Percentiles rank a stretch among this genome's conserved stretches.
phyloP scores from a whole-genome alignment of 2,113 vertebrate species.

The Otocyon megalotis region DNA sequence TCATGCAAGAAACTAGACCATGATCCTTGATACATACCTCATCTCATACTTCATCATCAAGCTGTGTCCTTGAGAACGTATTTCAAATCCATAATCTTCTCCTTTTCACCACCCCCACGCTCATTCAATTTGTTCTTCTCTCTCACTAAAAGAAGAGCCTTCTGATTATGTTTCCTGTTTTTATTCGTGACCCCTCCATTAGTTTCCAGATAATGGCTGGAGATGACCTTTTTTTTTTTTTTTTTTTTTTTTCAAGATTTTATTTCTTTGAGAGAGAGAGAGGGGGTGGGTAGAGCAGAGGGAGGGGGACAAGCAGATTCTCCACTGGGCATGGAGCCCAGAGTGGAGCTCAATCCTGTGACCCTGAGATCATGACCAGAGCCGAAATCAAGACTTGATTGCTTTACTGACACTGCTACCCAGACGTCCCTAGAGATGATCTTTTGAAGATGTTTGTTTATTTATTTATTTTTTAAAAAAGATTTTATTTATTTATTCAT shows the following conservation, averaged over 20 bases:
- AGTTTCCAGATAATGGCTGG: background rate
- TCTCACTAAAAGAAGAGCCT: background rate
- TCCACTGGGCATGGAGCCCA: too few species aligned
- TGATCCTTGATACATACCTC: background rate
- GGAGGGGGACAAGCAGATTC: background rate
- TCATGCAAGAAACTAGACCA: background rate
- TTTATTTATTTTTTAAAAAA: too few species aligned
- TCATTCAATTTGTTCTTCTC: background rate
- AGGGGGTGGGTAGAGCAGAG: background rate
- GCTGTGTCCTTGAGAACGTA: background rate
- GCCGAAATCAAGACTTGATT: background rate
- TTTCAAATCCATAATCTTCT: background rate
- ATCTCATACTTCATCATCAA: background rate
- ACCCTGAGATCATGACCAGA: background rate
- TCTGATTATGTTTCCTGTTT: background rate
- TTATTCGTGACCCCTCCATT: background rate
- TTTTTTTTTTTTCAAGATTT: background rate
- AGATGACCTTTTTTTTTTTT: background rate
- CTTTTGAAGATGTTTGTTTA: background rate
- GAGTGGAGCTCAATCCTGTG: background rate
- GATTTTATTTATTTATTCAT: too few species aligned
- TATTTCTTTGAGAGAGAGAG: background rate
- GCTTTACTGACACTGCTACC: background rate
- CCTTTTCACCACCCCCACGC: background rate
- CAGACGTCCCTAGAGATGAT: background rate